Conservation (phyloP, 2,113 vertebrate genomes). For the Nanorana parkeri region DNA sequence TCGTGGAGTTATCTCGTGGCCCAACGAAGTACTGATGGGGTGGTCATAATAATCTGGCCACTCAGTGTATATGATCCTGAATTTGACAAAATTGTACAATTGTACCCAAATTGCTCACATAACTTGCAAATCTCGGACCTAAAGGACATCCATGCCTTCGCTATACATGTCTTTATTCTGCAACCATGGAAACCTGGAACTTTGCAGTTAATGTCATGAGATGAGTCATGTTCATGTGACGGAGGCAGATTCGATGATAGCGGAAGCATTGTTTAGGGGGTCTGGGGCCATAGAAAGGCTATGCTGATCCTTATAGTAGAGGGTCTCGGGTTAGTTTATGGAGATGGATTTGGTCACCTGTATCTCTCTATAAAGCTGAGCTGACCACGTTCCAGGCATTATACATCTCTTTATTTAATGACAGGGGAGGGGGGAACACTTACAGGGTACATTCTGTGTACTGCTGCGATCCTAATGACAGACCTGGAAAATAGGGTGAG, state of each 20-base stretch:
- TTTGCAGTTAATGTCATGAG: neutral
- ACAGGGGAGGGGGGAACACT: neutral
- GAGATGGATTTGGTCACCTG: neutral
- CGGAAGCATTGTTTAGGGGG: neutral
- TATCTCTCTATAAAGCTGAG: neutral
- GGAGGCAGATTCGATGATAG: neutral
- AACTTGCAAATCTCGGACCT: too few relatives aligned
- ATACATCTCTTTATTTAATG: neutral
- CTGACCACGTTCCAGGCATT: neutral
- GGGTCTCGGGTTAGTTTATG: neutral
- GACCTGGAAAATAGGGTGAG: too few relatives aligned
- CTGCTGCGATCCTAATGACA: too few relatives aligned
- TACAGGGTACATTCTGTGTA: neutral
- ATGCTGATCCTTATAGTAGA: neutral
- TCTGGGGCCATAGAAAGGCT: neutral
- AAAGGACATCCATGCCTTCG: too few relatives aligned
- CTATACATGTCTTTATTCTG: neutral
- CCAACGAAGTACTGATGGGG: too few relatives aligned
- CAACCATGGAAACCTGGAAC: conserved; percentile 1
- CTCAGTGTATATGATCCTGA: too few relatives aligned
- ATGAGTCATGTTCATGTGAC: conserved; percentile 23
- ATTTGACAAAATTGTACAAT: too few relatives aligned
- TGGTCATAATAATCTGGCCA: too few relatives aligned
- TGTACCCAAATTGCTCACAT: too few relatives aligned
- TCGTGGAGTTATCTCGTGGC: too few relatives aligned